Evolutionary conservation across 2,888 invertebrate genomes (phyloP).

Genomic region (Dorcus hopei): DNA sequence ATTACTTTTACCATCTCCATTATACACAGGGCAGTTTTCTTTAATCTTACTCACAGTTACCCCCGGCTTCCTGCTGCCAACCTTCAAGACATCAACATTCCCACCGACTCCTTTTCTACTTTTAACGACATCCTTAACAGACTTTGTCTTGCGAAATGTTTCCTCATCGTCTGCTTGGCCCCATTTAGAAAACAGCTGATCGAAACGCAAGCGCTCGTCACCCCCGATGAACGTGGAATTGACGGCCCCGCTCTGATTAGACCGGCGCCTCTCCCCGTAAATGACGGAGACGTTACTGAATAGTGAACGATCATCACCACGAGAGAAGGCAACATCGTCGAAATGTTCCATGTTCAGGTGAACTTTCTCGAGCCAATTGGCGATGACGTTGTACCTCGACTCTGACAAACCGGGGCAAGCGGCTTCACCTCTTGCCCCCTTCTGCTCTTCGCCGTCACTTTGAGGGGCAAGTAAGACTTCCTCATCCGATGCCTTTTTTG

Average conservation of each 20-base stretch:
- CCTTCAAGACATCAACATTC: not conserved
- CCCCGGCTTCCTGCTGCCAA: not conserved
- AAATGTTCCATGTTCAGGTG: not conserved
- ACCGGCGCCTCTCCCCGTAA: constrained; percentile 22
- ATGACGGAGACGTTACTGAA: constrained; percentile 36
- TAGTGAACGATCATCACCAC: constrained; percentile 19
- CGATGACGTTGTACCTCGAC: constrained; percentile 2
- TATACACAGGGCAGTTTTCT: not conserved
- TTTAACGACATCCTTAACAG: not conserved
- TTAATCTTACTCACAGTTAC: not conserved
- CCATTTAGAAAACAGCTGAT: constrained; percentile 30
- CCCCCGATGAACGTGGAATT: constrained; percentile 33
- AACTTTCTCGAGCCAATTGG: constrained; percentile 11
- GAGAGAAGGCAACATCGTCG: not conserved
- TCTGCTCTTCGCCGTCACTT: not conserved
- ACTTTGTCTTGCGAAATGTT: not conserved
- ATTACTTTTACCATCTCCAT: not conserved
- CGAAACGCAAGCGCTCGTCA: constrained; percentile 27
- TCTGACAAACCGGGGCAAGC: not conserved
- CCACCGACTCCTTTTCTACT: too few relatives aligned
- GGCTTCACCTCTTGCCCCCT: not conserved
- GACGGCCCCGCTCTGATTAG: constrained; percentile 20
- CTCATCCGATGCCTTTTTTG: not conserved
- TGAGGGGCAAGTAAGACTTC: not conserved
- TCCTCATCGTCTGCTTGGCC: not conserved